phyloP scores from a whole-genome alignment of 2,113 vertebrate genomes.

The Leptobrachium leishanense region DNA sequence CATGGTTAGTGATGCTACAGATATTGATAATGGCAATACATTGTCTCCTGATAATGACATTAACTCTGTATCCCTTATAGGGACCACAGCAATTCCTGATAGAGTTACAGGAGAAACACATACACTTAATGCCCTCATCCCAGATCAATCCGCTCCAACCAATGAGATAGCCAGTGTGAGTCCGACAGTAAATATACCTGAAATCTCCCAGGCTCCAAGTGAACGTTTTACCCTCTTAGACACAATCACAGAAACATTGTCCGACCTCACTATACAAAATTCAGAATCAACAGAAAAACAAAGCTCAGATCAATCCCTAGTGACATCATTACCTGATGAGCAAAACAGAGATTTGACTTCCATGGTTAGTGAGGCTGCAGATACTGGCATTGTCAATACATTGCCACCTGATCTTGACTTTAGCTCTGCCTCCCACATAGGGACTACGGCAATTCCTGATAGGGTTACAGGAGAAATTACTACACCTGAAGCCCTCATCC shows the following conservation, averaged over 20 bases:
- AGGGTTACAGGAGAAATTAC: neutral
- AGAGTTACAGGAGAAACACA: neutral
- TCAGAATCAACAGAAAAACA: slow-evolving; percentile 1
- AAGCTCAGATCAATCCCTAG: neutral
- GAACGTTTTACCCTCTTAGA: neutral
- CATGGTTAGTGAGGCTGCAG: neutral
- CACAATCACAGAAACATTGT: neutral
- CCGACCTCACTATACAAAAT: neutral
- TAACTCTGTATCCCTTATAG: neutral
- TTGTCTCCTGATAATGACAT: neutral
- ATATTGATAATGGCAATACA: neutral
- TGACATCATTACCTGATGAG: neutral
- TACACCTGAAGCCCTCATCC: neutral
- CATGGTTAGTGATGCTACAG: neutral
- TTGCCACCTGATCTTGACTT: neutral
- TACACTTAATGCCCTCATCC: neutral
- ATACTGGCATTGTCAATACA: neutral
- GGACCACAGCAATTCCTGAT: neutral
- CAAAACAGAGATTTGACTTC: neutral
- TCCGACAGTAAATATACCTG: neutral
- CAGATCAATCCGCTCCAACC: neutral
- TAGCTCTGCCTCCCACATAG: neutral
- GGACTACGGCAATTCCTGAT: neutral
- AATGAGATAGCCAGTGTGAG: neutral
- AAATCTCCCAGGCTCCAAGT: neutral